Percentiles rank a stretch among this genome's conserved stretches.
These are phyloP conservation scores for Dusona sp. DNA, from an alignment of 2,888 invertebrate species.

Conservation along the genomic window DNA sequence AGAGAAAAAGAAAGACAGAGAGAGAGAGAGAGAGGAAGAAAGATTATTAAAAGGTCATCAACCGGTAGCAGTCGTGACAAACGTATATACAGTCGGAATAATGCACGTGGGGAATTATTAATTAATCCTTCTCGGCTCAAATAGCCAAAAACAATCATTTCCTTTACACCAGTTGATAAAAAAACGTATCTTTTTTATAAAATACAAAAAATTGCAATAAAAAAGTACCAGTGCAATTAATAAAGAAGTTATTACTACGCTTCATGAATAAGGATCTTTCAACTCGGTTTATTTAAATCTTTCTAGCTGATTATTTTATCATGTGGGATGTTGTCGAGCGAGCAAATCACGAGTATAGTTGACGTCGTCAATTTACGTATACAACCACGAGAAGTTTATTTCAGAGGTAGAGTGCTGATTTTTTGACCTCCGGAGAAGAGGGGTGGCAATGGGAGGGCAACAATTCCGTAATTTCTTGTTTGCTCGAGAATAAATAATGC, in stretches of 20 bases:
- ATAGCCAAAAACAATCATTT: not conserved
- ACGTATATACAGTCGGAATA: not conserved
- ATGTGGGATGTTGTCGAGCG: not conserved
- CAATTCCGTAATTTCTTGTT: not conserved
- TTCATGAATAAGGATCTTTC: not conserved
- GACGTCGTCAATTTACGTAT: not conserved
- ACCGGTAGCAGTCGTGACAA: conserved; percentile 68
- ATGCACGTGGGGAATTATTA: conserved; percentile 23
- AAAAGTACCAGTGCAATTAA: not conserved
- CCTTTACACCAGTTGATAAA: not conserved
- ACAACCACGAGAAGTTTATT: not conserved
- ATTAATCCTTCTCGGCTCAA: not conserved
- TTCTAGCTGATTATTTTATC: not conserved
- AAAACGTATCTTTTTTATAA: too few relatives aligned
- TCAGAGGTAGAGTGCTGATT: not conserved
- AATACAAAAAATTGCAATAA: not conserved
- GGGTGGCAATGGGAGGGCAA: not conserved
- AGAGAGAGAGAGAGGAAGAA: conserved; percentile 4
- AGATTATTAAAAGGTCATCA: conserved; percentile 76
- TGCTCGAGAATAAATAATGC: not conserved
- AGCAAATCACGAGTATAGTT: not conserved
- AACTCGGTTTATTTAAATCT: not conserved
- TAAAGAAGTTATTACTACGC: not conserved
- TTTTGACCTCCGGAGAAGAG: not conserved
- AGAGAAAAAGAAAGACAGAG: not conserved